These are phyloP conservation scores for Coptodon rendalli DNA, from an alignment of 2,113 vertebrate genomes.

Conservation along the genomic window DNA sequence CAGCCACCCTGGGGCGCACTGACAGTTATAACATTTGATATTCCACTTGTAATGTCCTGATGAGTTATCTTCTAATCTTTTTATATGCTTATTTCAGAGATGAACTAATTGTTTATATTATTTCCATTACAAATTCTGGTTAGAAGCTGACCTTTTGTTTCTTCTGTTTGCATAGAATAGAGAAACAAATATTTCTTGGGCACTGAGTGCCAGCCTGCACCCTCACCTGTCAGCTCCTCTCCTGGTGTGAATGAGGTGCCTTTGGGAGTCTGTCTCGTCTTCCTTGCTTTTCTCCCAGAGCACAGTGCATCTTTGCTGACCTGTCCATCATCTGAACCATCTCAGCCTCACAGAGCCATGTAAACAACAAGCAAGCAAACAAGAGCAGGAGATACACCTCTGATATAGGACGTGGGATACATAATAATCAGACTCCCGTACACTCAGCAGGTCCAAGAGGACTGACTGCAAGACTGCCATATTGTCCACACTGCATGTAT, in stretches of 20 bases:
- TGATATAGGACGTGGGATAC: not conserved
- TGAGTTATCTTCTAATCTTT: not conserved
- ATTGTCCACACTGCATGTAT: not conserved
- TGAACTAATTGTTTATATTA: not conserved
- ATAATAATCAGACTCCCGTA: not conserved
- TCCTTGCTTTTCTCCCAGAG: not conserved
- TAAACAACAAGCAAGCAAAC: conserved; percentile 1
- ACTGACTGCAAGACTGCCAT: not conserved
- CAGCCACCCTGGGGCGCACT: too few relatives aligned
- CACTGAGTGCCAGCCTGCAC: not conserved
- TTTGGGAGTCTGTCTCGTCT: not conserved
- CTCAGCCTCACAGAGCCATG: not conserved
- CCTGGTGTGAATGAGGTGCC: not conserved
- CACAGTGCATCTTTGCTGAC: not conserved
- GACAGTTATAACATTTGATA: not conserved
- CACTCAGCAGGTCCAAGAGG: not conserved
- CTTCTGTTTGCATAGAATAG: not conserved
- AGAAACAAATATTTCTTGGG: not conserved
- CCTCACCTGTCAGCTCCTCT: conserved; percentile 4
- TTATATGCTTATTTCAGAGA: not conserved
- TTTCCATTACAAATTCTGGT: not conserved
- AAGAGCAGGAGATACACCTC: not conserved
- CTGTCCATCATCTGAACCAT: not conserved
- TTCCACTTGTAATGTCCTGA: not conserved
- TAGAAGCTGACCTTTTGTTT: not conserved